Evolutionary conservation across 2,113 vertebrate species (phyloP), one percentile per base, ranked within the genome.

Genomic region (Mola mola): DNA sequence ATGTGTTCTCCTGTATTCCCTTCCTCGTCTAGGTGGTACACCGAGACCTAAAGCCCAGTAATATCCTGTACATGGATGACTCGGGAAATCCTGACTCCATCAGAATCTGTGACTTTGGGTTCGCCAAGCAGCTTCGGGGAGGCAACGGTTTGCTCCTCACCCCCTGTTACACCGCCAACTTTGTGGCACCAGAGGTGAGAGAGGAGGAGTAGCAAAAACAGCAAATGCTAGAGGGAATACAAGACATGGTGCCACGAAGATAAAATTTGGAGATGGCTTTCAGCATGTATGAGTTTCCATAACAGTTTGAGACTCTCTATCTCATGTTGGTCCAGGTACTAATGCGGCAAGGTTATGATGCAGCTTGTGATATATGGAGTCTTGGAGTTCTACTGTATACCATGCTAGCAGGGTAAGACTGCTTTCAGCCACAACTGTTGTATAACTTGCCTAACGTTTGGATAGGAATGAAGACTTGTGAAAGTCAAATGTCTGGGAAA

Each of bases 11-110:
- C 10, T 37, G n/a, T n/a, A 0, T 16, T 26, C 11, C 25, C 10
- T 19, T 22, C n/a, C 11, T 13, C 16, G 2, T 2, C 0, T 83
- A 99, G 97, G 95, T 99, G 49, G 96, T 99, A 79, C 97, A 99
- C 82, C 89, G 96, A 85, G 97, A 99, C 89, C 94, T 98, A 83
- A 99, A 99, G 63, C 96, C 97, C 79, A 99, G 97, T 89, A 99
- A 99, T 91, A 98, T 98, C 89, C 93, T 98, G 20, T 98, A 98
- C 50, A 96, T 94, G 93, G 95, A 98, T 49, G 94, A 98, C 75
- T 98, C 96, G 15, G 94, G 95, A 51, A 97, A 94, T 82, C 94
- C 97, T 3, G 95, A 99, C 82, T 98, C 96, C n/a, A 98, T 99
- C 73, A 90, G 94, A 55, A 99, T 99, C 82, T 99, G 96, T 87